phyloP scores from a whole-genome alignment of 2,888 invertebrate species.

The Melanotus villosus region DNA sequence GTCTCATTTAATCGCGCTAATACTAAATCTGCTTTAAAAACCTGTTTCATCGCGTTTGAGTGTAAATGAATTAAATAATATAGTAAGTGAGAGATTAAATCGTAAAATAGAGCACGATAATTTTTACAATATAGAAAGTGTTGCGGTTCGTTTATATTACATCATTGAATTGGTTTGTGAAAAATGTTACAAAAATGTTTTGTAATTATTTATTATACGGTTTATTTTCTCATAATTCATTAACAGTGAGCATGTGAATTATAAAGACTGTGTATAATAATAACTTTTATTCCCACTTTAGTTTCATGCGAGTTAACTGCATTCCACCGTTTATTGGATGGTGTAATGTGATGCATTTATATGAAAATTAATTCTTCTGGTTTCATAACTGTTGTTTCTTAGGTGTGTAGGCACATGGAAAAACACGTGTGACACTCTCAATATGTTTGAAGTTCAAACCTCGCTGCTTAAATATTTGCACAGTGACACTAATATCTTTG shows the following conservation, averaged over 20 bases:
- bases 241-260: neutral
- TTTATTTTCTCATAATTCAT: conserved; percentile 10
- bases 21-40: no score
- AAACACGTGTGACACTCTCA: conserved; percentile 12
- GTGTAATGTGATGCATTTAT: conserved; percentile 7
- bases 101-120: conserved; percentile 18
- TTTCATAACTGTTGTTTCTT: conserved; percentile 37
- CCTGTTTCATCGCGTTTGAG: no score
- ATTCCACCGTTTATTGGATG: neutral
- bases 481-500: no score
- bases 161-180: conserved; percentile 21
- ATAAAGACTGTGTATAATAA: neutral
- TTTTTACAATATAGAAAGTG: conserved; percentile 38
- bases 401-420: conserved; percentile 41
- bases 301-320: neutral
- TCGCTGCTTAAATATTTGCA: no score
- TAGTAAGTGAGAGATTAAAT: conserved; percentile 3
- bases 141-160: conserved; percentile 36
- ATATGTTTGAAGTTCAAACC: no score
- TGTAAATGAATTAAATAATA: no score
- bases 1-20: no score
- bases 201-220: conserved; percentile 13
- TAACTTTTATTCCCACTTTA: neutral
- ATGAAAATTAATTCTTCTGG: conserved; percentile 18
- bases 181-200: neutral